phyloP scores from a whole-genome alignment of 2,797 vertebrate species.

The Muraenolepis orangiensis region DNA sequence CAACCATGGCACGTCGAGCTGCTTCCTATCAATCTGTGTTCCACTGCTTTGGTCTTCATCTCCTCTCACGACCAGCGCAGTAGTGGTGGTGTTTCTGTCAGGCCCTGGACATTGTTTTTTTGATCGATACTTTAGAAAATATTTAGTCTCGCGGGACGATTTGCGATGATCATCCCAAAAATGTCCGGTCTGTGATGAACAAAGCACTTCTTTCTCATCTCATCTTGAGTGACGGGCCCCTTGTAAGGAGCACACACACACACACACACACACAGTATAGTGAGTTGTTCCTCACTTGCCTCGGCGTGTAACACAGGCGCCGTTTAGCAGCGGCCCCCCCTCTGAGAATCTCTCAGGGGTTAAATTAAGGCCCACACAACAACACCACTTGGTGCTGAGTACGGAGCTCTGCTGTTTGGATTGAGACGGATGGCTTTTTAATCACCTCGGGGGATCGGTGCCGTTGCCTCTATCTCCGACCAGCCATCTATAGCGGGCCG shows the following conservation, averaged over 20 bases:
- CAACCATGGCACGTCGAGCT: neutral
- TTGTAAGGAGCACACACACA: neutral
- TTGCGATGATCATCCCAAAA: neutral
- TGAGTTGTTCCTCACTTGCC: slow-evolving; percentile 1
- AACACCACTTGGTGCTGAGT: too few species aligned
- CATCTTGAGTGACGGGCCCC: neutral
- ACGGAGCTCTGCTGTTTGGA: slow-evolving; percentile 67
- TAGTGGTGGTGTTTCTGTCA: neutral
- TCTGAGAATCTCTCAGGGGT: slow-evolving; percentile 45
- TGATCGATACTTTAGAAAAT: neutral
- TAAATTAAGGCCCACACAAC: slow-evolving; percentile 65
- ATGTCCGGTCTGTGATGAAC: neutral
- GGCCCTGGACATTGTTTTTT: neutral
- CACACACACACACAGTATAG: neutral
- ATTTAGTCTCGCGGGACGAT: neutral
- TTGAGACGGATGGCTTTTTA: slow-evolving; percentile 71
- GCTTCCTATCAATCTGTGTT: neutral
- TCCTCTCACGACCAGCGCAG: neutral
- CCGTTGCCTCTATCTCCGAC: slow-evolving; percentile 45
- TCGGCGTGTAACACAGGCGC: slow-evolving; percentile 26
- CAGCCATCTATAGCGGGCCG: slow-evolving; percentile 59
- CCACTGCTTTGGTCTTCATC: neutral
- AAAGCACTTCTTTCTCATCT: neutral
- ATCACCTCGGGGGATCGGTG: slow-evolving; percentile 68
- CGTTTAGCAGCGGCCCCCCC: slow-evolving; percentile 12